Evolutionary conservation across 2,888 invertebrate species (phyloP), one percentile per base, ranked within the genome.

Genomic region (Aproaerema taeniolella): DNA sequence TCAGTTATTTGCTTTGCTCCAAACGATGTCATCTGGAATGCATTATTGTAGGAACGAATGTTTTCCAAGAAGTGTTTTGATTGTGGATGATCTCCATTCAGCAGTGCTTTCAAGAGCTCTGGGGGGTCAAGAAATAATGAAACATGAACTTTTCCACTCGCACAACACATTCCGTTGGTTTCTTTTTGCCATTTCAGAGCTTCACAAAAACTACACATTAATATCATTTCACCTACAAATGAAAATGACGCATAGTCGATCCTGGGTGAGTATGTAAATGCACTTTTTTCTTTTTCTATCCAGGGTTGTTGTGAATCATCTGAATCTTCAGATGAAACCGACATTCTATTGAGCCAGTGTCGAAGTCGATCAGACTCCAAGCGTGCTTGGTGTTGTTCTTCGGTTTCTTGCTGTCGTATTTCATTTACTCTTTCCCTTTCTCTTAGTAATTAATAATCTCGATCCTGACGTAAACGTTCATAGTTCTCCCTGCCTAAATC

Each of bases 11-110:
- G 41, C 43, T 53, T 41, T 1, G 50, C 52, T 1, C 49, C 51
- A 43, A 52, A 52, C 1, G 52, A 53, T 2, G 49, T 53, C 48
- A 48, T 53, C 33, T 53, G 50, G 25, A 50, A 51, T 8, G 43
- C 42, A 35, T 25, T 50, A 39, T 51, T 51, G 35, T 44, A 53
- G 2, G 13, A 10, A 8, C 51, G 42, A 9, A 47, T 42, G 14
- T 43, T 34, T 6, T 51, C 39, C 15, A 54, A 43, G 17, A 51
- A 52, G 1, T 52, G 48, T 38, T 47, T 49, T 1, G 46, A 50
- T 9, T 41, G 38, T 1, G 39, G 31, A 39, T 49, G 47, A 1
- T 48, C 37, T 1, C 48, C 46, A 34, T 11, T 14, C 11, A 45
- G 12, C n/a, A 45, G 16, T n/a, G 26, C 8, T 43, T 51, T 47